These are phyloP conservation scores for Piscicola geometra DNA, from an alignment of 2,888 invertebrate species.

Conservation along the genomic window DNA sequence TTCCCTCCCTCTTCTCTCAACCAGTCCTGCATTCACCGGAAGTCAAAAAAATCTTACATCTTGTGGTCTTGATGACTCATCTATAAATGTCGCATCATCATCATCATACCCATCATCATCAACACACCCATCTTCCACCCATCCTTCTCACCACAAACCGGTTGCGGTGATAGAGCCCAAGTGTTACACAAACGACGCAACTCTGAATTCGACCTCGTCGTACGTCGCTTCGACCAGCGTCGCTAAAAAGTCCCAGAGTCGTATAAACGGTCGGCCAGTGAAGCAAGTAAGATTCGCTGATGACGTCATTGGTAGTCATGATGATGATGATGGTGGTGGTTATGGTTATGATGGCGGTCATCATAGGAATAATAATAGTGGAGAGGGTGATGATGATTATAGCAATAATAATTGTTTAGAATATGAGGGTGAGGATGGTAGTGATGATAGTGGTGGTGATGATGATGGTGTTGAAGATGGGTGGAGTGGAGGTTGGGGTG, in stretches of 20 bases:
- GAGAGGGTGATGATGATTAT: neutral
- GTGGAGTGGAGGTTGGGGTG: neutral
- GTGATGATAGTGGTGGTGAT: neutral
- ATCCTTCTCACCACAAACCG: neutral
- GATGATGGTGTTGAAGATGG: slow-evolving; percentile 11
- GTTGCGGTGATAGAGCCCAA: slow-evolving; percentile 28
- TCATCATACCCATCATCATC: too few species aligned
- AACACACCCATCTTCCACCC: slow-evolving; percentile 2
- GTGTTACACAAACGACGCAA: neutral
- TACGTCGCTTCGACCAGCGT: too few species aligned
- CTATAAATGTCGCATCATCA: too few species aligned
- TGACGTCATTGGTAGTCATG: slow-evolving; percentile 20
- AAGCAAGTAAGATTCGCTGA: neutral
- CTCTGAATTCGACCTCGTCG: neutral
- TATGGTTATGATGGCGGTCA: neutral
- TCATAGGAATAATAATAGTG: neutral
- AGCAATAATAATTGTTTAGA: neutral
- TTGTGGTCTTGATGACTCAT: too few species aligned
- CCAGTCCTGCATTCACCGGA: too few species aligned
- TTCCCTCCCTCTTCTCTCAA: too few species aligned
- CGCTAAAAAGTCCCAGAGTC: too few species aligned
- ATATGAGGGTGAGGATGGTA: neutral
- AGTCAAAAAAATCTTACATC: too few species aligned
- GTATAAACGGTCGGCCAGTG: neutral
- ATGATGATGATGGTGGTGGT: neutral